Evolutionary conservation across 2,113 vertebrate species (phyloP).

Genomic region (Platysteira castanea): DNA sequence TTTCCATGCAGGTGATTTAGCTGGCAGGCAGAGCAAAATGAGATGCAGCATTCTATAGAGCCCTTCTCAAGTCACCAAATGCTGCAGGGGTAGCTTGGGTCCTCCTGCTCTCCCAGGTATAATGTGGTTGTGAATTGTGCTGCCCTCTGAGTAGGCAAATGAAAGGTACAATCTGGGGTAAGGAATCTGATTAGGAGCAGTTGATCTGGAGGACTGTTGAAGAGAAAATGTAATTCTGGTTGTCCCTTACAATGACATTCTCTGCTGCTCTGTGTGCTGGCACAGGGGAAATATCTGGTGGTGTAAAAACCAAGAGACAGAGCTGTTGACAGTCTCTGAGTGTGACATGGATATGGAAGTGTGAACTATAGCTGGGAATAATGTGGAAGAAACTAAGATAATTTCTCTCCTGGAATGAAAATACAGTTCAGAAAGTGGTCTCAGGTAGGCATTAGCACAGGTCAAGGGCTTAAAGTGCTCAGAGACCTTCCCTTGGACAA

Average conservation of each 20-base stretch:
- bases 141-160: background rate
- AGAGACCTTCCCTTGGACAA: rapidly evolving
- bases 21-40: background rate
- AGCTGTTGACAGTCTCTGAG: background rate
- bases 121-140: background rate
- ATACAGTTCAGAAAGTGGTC: background rate
- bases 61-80: background rate
- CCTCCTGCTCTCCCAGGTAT: background rate
- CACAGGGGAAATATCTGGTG: rapidly evolving
- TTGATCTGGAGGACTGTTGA: background rate
- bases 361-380: background rate
- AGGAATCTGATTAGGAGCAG: background rate
- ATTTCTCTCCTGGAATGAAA: background rate
- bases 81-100: background rate
- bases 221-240: background rate
- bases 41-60: background rate
- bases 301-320: background rate
- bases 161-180: background rate
- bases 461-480: background rate
- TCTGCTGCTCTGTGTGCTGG: background rate
- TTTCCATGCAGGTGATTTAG: background rate
- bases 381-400: background rate
- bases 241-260: background rate
- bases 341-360: background rate
- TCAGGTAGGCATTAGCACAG: background rate